These are phyloP conservation scores for Aegithalos caudatus DNA, from an alignment of 2,113 vertebrate genomes.

Conservation along the genomic window DNA sequence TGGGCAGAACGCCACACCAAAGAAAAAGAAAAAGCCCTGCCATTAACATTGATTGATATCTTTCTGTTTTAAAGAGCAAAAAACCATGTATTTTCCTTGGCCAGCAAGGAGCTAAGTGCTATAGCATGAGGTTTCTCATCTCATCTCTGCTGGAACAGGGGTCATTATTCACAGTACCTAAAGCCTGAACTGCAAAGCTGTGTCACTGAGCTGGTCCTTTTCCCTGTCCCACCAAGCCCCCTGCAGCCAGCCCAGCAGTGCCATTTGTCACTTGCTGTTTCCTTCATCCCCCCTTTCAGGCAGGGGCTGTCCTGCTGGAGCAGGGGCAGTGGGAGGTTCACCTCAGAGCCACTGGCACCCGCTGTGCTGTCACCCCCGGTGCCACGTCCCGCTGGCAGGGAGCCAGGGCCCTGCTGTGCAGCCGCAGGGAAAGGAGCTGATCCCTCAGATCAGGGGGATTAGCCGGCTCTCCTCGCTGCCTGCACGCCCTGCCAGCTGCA, in stretches of 20 bases:
- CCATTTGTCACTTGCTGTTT: not conserved
- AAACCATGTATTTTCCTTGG: conserved; percentile 1
- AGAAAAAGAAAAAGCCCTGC: not conserved
- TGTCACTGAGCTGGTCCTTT: rapidly evolving
- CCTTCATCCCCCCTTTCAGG: not conserved
- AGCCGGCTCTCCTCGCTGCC: not conserved
- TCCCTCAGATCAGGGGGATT: not conserved
- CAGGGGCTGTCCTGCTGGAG: rapidly evolving
- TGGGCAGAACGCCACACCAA: not conserved
- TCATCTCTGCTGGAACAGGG: not conserved
- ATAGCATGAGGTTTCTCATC: not conserved
- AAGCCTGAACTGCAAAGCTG: not conserved
- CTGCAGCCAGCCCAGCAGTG: not conserved
- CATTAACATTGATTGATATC: not conserved
- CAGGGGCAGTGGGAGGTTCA: rapidly evolving
- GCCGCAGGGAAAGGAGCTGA: not conserved
- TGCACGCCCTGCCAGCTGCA: not conserved
- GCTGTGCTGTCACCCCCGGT: rapidly evolving
- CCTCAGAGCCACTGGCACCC: not conserved
- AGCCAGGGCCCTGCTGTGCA: not conserved
- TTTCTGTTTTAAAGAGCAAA: conserved; percentile 24
- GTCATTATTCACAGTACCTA: not conserved
- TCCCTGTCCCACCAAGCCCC: not conserved
- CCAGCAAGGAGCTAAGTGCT: not conserved
- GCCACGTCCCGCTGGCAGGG: rapidly evolving